Evolutionary conservation across 2,888 invertebrate species (phyloP), one percentile per base, ranked within the genome.

Genomic region (Athalia circularis): DNA sequence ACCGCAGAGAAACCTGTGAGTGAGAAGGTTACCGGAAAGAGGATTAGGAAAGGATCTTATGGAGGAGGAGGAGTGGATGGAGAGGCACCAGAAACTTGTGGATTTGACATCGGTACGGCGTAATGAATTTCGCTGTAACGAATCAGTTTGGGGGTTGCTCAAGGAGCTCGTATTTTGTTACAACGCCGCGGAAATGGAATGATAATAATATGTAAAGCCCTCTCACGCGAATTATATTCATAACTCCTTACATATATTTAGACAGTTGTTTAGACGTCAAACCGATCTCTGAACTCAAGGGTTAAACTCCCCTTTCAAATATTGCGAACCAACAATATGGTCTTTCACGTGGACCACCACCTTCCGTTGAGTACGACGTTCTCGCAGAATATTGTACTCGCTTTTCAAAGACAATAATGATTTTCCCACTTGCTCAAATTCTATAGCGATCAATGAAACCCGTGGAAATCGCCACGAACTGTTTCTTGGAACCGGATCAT

Each of bases 121-220:
- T 61, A 48, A 72, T 72, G 15, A 72, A 72, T 47, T 72, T 61
- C 43, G 47, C 72, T 59, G 72, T 61, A 72, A 72, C 72, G 61
- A 72, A 59, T 72, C 48, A 57, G 57, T 61, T 59, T 48, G 47
- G 59, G 72, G 72, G 59, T 29, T 52, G 47, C 45, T 72, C 72
- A n/a, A 72, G 59, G 13, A 45, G 47, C 45, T 59, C 48, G 54
- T 29, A 29, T 29, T 29, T 68, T 50, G 43, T 54, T 13, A 52
- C 68, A n/a, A 48, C 68, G 43, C 45, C 15, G 13, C 13, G 61
- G 61, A 29, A 29, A 29, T 29, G 29, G 29, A 29, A 29, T 29
- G 29, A 29, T 29, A 29, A 29, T 29, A 29, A 29, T 11, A 15
- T 43, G 9, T 52, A 68, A 29, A 52, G 29, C 29, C 29, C 29